Evolutionary conservation across 2,113 vertebrate species (phyloP).

Genomic region (Odocoileus virginianus): DNA sequence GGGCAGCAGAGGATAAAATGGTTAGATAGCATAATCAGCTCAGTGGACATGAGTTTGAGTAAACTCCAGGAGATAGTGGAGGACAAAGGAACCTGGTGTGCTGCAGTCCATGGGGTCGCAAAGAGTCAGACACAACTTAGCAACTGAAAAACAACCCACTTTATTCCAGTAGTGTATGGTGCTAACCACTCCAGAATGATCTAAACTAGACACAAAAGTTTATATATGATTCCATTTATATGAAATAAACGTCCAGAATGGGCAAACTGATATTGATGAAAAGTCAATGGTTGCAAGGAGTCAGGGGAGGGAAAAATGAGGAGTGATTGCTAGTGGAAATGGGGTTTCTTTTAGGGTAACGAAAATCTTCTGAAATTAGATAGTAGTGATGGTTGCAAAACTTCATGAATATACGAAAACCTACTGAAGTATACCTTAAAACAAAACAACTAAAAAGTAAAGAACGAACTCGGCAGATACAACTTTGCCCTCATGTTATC

Average conservation of each 20-base stretch:
- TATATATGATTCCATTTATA: background rate
- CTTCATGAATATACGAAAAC: background rate
- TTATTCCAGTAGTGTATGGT: background rate
- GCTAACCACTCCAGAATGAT: background rate
- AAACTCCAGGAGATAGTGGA: background rate
- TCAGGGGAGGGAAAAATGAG: background rate
- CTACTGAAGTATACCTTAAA: background rate
- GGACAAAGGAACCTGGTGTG: background rate
- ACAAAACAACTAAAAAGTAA: background rate
- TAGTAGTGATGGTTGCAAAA: background rate
- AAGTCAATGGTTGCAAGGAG: background rate
- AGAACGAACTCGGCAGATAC: background rate
- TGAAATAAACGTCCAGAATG: background rate
- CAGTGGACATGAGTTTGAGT: background rate
- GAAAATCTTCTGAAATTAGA: slow-evolving; percentile 12
- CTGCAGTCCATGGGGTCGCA: background rate
- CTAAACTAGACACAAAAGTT: background rate
- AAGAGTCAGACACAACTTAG: background rate
- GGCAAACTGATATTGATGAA: background rate
- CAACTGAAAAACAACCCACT: background rate
- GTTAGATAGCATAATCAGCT: background rate
- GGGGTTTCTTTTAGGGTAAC: background rate
- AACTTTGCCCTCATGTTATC: background rate
- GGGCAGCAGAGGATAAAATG: background rate
- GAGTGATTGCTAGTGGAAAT: background rate